Evolutionary conservation across 64 coral and sea anemone genomes (phyloP).

Genomic region (Montipora sp.): DNA sequence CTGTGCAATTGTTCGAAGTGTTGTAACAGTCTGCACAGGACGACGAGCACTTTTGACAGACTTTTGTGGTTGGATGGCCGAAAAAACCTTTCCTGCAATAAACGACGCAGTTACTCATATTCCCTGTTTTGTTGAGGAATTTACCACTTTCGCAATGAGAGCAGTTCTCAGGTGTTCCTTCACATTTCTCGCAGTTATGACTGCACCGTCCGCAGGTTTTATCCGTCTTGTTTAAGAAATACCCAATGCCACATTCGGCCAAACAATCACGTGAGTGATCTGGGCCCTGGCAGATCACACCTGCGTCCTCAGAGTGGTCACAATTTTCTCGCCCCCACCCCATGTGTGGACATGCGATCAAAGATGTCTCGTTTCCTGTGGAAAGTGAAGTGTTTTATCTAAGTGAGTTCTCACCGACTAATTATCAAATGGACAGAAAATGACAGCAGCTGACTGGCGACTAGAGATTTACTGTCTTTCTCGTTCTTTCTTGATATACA

Average conservation of each 20-base stretch:
- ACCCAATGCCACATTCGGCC: background rate
- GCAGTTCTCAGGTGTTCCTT: constrained; percentile 32
- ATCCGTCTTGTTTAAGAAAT: background rate
- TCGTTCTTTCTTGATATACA: no score
- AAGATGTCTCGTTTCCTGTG: constrained; percentile 50
- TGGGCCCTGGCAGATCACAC: constrained; percentile 61
- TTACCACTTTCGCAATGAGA: constrained; percentile 22
- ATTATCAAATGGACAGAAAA: background rate
- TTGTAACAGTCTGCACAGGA: constrained; percentile 40
- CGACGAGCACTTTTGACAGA: constrained; percentile 36
- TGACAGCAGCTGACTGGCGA: background rate
- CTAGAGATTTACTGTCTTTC: no score
- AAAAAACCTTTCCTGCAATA: constrained; percentile 65
- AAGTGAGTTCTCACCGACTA: background rate
- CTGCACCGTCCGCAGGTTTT: constrained; percentile 59
- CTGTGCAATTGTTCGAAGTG: constrained; percentile 1
- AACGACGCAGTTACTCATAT: constrained; percentile 29
- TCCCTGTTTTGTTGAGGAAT: constrained; percentile 49
- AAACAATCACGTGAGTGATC: constrained; percentile 71
- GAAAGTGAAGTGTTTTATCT: background rate
- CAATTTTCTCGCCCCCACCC: constrained; percentile 74
- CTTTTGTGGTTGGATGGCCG: background rate
- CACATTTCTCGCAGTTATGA: constrained; percentile 53
- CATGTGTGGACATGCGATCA: constrained; percentile 30
- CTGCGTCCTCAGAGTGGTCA: constrained; percentile 63